Percentiles rank a stretch among this genome's conserved stretches.
Evolutionary conservation across 2,113 vertebrate genomes (phyloP).

Genomic region (Probosciger aterrimus): DNA sequence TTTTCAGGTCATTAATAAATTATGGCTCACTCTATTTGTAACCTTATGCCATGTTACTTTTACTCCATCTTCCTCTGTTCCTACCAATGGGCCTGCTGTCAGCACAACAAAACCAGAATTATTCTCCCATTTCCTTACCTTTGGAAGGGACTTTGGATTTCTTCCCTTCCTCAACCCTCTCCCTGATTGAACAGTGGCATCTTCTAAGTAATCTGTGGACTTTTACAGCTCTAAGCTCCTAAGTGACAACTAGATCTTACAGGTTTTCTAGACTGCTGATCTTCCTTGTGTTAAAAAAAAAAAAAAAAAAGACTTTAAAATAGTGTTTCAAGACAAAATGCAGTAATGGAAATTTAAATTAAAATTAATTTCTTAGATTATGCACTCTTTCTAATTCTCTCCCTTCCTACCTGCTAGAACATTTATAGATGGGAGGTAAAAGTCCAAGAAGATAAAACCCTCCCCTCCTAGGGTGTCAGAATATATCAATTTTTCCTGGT

Average conservation of each 20-base stretch:
- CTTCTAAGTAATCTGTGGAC: neutral
- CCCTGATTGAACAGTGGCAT: neutral
- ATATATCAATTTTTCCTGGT: neutral
- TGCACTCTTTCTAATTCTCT: neutral
- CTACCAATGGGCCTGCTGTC: neutral
- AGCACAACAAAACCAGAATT: neutral
- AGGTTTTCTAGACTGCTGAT: neutral
- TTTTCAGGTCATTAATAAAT: slow-evolving; percentile 64
- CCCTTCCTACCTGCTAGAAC: neutral
- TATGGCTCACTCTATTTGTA: slow-evolving; percentile 45
- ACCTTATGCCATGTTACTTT: neutral
- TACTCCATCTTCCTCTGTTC: neutral
- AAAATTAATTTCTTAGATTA: neutral
- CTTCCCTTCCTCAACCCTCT: neutral
- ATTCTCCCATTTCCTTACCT: neutral
- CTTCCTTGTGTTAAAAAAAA: neutral
- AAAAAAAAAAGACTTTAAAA: neutral
- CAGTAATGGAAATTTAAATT: neutral
- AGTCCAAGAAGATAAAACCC: neutral
- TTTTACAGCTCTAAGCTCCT: neutral
- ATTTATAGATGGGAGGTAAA: neutral
- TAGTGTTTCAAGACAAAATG: neutral
- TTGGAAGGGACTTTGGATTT: neutral
- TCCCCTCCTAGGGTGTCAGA: neutral
- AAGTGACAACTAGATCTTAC: neutral